Evolutionary conservation across 2,888 invertebrate genomes (phyloP), one percentile per base, ranked within the genome.

Genomic region (Epirrita christyi): DNA sequence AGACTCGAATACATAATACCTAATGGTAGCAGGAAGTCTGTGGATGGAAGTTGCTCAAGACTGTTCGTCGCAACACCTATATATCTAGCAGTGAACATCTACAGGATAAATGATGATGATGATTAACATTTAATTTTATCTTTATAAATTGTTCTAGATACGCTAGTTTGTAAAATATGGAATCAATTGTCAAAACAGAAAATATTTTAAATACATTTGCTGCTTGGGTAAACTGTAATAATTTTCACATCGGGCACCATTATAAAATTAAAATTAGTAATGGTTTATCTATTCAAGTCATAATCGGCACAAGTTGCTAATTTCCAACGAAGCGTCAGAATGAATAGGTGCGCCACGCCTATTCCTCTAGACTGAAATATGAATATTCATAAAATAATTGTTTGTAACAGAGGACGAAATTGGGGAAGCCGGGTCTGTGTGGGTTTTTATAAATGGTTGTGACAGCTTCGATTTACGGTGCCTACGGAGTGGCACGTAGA

Each of bases 311-410:
- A 43, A 45, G 48, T 37, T 40, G 27, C 51, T 61, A 61, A 58
- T 63, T 63, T 55, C 51, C 63, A 41, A 49, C 50, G 48, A 41
- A 36, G 43, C 40, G 55, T 59, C 38, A 56, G 53, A 55, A 61
- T 47, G 54, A 61, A 65, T 65, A 56, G 64, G 53, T 59, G 43
- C 48, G 52, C 46, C 55, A 53, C 57, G 52, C 52, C 63, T 51
- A 53, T 55, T 55, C 62, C 63, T 64, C 63, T 51, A 62, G 59
- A 56, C 58, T 55, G 48, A 40, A 44, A 57, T 63, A 72, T 79
- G 75, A 79, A 80, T 78, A 80, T 78, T 80, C 75, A 80, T 77
- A 72, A 71, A 75, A 74, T 77, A 77, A 75, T 76, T 78, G 75
- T 76, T 77, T 76, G 70, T 68, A 69, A 71, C 70, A 68, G 66